Conservation (phyloP, 2,113 vertebrate species). For the Phylloscopus trochiloides region DNA sequence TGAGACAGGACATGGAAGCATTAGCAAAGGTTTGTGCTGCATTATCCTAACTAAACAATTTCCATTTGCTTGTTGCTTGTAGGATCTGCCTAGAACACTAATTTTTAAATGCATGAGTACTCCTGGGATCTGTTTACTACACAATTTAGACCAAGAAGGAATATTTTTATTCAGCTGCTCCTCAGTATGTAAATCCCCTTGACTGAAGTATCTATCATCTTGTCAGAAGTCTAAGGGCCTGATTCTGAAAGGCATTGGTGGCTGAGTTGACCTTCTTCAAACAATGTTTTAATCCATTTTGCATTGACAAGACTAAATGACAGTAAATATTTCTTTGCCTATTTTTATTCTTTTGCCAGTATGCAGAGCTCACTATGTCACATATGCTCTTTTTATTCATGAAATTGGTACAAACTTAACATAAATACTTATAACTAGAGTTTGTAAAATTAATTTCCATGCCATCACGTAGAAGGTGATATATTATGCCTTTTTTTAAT, state of each 20-base stretch:
- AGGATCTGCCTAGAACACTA: not conserved
- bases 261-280: not conserved
- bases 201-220: not conserved
- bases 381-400: not conserved
- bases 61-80: not conserved
- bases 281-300: not conserved
- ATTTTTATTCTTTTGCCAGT: not conserved
- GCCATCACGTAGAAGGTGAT: not conserved
- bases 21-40: not conserved
- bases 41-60: not conserved
- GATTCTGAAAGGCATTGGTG: not conserved
- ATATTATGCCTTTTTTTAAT: not conserved
- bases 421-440: not conserved
- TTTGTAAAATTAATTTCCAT: constrained; percentile 1
- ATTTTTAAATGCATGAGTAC: not conserved
- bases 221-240: not conserved
- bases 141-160: not conserved
- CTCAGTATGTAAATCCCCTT: not conserved
- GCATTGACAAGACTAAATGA: not conserved
- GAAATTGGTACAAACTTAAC: not conserved
- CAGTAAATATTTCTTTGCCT: not conserved
- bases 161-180: not conserved
- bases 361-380: not conserved
- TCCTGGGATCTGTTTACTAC: not conserved
- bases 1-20: not conserved